phyloP scores from a whole-genome alignment of 1,140 invertebrate species.

The Steinernema khuongi region DNA sequence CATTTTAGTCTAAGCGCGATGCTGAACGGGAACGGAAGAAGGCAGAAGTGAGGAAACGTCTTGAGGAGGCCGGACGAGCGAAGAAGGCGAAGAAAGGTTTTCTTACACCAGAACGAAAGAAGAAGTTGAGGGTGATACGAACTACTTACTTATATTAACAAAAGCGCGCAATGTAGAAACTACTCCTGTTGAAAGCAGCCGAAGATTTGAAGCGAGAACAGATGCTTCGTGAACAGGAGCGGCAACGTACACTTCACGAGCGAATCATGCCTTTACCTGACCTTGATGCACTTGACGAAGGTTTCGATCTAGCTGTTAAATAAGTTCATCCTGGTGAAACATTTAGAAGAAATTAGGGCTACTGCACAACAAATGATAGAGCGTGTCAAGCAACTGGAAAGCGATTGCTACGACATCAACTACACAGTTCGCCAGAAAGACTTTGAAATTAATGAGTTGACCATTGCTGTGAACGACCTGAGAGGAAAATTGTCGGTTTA shows the following conservation, averaged over 20 bases:
- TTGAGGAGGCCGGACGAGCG: conserved; percentile 54
- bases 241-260: conserved; percentile 92
- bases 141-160: neutral
- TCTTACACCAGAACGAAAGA: conserved; percentile 57
- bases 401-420: conserved; percentile 81
- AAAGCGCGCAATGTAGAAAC: conserved; percentile 65
- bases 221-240: conserved; percentile 92
- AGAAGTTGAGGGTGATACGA: conserved; percentile 64
- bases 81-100: conserved; percentile 59
- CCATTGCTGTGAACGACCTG: conserved; percentile 97
- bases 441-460: conserved; percentile 81
- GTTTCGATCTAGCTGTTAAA: too few relatives aligned
- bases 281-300: conserved; percentile 27
- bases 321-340: conserved; percentile 42
- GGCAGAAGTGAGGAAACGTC: conserved; percentile 56
- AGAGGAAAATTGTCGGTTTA: conserved; percentile 96
- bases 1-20: conserved; percentile 34
- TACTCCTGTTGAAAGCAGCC: conserved; percentile 98
- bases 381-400: conserved; percentile 80
- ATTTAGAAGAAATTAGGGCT: conserved; percentile 84
- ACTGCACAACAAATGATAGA: conserved; percentile 87
- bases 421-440: conserved; percentile 20
- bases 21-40: conserved; percentile 57
- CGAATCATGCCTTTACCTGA: conserved; percentile 62
- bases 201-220: conserved; percentile 99